Base-by-base conservation (phyloP, 2,888 invertebrate genomes). In the Boloria selene region DNA sequence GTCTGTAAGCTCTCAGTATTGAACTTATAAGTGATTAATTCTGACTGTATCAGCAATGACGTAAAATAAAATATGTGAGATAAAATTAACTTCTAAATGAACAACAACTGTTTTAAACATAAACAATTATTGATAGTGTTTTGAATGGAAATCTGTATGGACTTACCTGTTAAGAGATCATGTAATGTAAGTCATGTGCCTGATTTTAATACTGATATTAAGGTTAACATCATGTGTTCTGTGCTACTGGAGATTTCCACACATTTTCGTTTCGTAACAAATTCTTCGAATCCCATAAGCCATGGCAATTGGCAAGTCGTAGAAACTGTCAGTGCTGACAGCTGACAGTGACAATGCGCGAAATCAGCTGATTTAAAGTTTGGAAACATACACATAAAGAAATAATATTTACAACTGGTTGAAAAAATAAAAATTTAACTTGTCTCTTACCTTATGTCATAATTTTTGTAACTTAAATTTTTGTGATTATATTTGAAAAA, bases 191-290 rank as follows among this genome's bases (percentile, higher is more conserved):
- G 61, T 64, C 68, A 70, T 55, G 64, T 69, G 47, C 50, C 49
- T 38, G 44, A 59, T 54, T 64, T 63, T 56, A 45, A 61, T 38
- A 53, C 44, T 51, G 44, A 66, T 55, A 64, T 22, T 51, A 54
- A 49, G 59, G 18, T 49, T 44, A 62, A 47, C 71, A 66, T 66
- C 59, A 45, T 71, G 55, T 65, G 26, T 63, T 44, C 42, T 18
- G 22, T 22, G 17, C 49, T 4, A 61, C 62, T 69, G 67, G 66
- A 71, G 60, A 66, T 64, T 69, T 69, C 55, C 42, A 62, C 49
- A 42, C 31, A 68, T 53, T 72, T 78, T 78, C 74, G 75, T 87
- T 86, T 88, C 87, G 86, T 87, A 87, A 86, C 64, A 64, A 74
- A 75, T 70, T 70, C 70, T 58, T 65, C 59, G 70, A 69, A 70